Evolutionary conservation across 2,113 vertebrate genomes (phyloP), one percentile per base, ranked within the genome.

Genomic region (Egretta garzetta): DNA sequence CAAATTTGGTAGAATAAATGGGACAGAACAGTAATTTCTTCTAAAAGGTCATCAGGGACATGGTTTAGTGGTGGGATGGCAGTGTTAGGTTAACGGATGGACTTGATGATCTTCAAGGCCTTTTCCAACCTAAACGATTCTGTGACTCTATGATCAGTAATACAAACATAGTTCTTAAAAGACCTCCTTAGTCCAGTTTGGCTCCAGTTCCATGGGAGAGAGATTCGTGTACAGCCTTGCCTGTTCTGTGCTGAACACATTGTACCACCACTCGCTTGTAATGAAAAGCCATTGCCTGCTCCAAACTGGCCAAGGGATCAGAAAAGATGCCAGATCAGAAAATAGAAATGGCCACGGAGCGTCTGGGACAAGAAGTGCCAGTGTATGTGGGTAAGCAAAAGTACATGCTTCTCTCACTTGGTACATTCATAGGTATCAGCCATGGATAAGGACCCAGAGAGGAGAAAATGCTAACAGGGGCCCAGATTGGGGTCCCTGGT

Each of bases 101-200:
- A 43, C 41, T 43, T 43, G 41, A 43, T 43, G 41, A 15, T 43
- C 41, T 43, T 43, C 14, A 43, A 43, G 41, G 41, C 15, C 41
- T 43, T 43, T 43, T 43, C 41, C 41, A 43, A 43, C 41, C 41
- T 43, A 43, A 43, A 43, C 41, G 41, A 43, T 43, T 43, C 41
- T 43, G 41, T 43, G 41, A 43, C 14, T 43, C 41, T 43, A 43
- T 43, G 41, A 43, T 43, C 41, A 95, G 75, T 32, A 92, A 43
- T n/a, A 33, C 33, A 95, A 97, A 95, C 56, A 84, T 17, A 14
- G 39, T 62, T 88, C 56, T 95, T 67, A 52, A 95, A 96, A 95
- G 68, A 80, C 35, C 49, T 96, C 53, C 35, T 92, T 45, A 70
- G 86, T 84, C 50, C 22, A 41, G 27, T 64, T 84, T 91, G 81